phyloP scores from a whole-genome alignment of 2,113 vertebrate species.

The Porphyrio hochstetteri region DNA sequence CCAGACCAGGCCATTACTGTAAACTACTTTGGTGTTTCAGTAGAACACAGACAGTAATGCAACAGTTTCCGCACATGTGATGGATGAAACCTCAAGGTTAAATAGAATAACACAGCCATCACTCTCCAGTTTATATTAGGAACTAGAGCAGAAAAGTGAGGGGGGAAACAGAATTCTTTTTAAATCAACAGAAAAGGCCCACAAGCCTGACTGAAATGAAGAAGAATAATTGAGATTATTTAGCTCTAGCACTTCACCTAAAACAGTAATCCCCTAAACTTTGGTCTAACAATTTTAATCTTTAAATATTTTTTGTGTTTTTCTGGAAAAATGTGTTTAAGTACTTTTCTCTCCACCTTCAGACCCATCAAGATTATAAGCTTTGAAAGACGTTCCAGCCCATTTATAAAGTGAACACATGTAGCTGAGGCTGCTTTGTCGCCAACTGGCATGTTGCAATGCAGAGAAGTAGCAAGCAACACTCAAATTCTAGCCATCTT shows the following conservation, averaged over 20 bases:
- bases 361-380: background rate
- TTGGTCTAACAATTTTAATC: background rate
- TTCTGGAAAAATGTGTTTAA: background rate
- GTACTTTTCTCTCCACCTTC: background rate
- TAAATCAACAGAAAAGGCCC: background rate
- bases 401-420: background rate
- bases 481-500: background rate
- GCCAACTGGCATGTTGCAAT: background rate
- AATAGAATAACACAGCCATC: background rate
- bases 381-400: background rate
- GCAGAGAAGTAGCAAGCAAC: background rate
- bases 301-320: background rate
- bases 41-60: background rate
- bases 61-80: conserved; percentile 8
- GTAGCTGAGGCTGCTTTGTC: background rate
- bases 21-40: conserved; percentile 23
- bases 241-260: background rate
- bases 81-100: conserved; percentile 1
- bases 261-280: background rate
- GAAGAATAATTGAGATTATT: background rate
- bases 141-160: background rate
- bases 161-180: background rate
- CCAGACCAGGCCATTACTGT: background rate
- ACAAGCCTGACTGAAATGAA: background rate
- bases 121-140: background rate